These are phyloP conservation scores for Siniperca undulata DNA, from an alignment of 2,797 vertebrate genomes.

Conservation along the genomic window DNA sequence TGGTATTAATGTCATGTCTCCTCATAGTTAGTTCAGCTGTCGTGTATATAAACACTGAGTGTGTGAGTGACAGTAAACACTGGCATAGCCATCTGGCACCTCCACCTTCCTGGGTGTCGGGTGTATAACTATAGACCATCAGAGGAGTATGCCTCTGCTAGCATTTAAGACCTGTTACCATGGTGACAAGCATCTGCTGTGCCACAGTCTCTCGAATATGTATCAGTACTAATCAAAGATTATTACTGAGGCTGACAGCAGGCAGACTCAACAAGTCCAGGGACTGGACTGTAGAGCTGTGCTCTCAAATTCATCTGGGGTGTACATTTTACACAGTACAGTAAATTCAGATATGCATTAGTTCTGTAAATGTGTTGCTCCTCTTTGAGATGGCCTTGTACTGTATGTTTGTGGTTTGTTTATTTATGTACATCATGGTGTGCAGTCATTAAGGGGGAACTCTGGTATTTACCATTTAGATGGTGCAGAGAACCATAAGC, in stretches of 20 bases:
- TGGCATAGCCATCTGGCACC: slow-evolving; percentile 71
- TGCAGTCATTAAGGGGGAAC: not conserved
- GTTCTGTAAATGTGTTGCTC: not conserved
- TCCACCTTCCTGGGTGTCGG: slow-evolving; percentile 57
- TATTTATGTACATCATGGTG: not conserved
- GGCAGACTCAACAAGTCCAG: slow-evolving; percentile 51
- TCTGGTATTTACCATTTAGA: not conserved
- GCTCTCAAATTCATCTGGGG: slow-evolving; percentile 14
- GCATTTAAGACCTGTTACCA: slow-evolving; percentile 64
- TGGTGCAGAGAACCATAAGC: not conserved
- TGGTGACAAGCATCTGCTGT: slow-evolving; percentile 52
- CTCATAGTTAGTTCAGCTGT: slow-evolving; percentile 42
- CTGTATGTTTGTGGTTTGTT: not conserved
- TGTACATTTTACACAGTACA: slow-evolving; percentile 6
- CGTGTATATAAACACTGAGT: slow-evolving; percentile 56
- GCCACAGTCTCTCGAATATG: slow-evolving; percentile 41
- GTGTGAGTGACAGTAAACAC: slow-evolving; percentile 69
- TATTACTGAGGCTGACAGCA: slow-evolving; percentile 45
- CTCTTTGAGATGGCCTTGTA: not conserved
- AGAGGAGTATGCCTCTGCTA: slow-evolving; percentile 31
- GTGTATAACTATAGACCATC: slow-evolving; percentile 57
- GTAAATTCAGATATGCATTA: not conserved
- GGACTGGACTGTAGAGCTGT: slow-evolving; percentile 28
- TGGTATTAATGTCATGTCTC: slow-evolving; percentile 32
- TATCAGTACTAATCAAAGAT: slow-evolving; percentile 55